Evolutionary conservation across 2,113 vertebrate genomes (phyloP), one percentile per base, ranked within the genome.

Genomic region (Oryctolagus cuniculus): DNA sequence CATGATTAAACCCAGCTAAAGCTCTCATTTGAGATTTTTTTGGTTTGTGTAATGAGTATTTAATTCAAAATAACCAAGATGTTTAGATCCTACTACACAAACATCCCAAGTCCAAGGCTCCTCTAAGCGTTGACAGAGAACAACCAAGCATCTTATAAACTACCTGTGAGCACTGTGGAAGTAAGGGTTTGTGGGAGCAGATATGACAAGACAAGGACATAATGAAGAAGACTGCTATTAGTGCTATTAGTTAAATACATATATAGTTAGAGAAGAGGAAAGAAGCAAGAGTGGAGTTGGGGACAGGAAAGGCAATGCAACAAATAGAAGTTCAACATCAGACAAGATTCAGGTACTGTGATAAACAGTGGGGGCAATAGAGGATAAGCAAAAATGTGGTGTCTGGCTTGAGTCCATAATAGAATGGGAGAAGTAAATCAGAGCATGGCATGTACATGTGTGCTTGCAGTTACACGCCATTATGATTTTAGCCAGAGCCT

Each of bases 21-120:
- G 25, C 38, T 77, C 36, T 84, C 34, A 73, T 61, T 70, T 74
- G 53, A 91, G 13, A 22, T 10, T 73, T 89, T 90, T 69, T 61
- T 90, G 51, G 34, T 78, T 44, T 61, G 63, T 13, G 0, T 93
- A 78, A 69, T 82, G 6, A 82, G 6, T 17, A 74, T 90, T 90
- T 74, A 89, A 86, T 94, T 94, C 4, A 79, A 92, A 72, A 92
- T 91, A 86, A 63, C 16, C n/a, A 88, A 82, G 38, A 69, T 94
- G 36, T 44, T 95, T 69, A 88, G 12, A 5, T 80, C 44, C 38
- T 91, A 72, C 66, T 49, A 53, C 11, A 77, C 67, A 53, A 81
- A 82, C 74, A 17, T 21, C 31, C 27, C 22, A 19, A 29, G 25
- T 86, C 12, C 34, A 87, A 63, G 55, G 12, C 38, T 61, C 31